These are phyloP conservation scores for Toxotes lorentzi DNA, from an alignment of 2,797 vertebrate genomes.

Conservation along the genomic window DNA sequence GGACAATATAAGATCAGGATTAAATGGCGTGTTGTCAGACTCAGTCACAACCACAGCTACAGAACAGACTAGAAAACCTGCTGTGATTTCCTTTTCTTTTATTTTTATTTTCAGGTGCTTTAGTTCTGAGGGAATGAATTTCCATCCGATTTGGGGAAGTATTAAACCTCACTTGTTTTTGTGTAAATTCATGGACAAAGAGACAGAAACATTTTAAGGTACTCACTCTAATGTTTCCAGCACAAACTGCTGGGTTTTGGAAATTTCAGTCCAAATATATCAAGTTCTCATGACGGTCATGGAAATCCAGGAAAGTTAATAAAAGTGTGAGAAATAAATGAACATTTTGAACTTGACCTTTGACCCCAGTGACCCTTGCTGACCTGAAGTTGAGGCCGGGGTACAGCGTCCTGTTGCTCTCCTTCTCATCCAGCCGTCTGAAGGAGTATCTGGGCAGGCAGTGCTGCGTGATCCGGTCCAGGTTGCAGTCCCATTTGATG, in stretches of 20 bases:
- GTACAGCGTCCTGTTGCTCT: constrained; percentile 83
- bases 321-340: not conserved
- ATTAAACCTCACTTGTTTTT: not conserved
- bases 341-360: constrained; percentile 10
- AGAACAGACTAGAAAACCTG: no score
- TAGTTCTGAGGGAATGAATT: not conserved
- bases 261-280: no score
- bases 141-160: not conserved
- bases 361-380: constrained; percentile 11
- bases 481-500: constrained; percentile 92
- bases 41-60: no score
- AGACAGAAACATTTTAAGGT: not conserved
- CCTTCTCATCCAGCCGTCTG: constrained; percentile 88
- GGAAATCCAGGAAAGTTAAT: no score
- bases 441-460: constrained; percentile 89
- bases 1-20: no score
- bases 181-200: not conserved
- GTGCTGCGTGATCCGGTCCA: constrained; percentile 81
- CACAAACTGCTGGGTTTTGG: not conserved
- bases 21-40: no score
- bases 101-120: no score
- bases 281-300: not conserved
- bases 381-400: constrained; percentile 92
- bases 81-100: no score
- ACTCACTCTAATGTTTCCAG: not conserved